Conservation (phyloP, 1,140 invertebrate genomes). For the Cryptotermes secundus region DNA sequence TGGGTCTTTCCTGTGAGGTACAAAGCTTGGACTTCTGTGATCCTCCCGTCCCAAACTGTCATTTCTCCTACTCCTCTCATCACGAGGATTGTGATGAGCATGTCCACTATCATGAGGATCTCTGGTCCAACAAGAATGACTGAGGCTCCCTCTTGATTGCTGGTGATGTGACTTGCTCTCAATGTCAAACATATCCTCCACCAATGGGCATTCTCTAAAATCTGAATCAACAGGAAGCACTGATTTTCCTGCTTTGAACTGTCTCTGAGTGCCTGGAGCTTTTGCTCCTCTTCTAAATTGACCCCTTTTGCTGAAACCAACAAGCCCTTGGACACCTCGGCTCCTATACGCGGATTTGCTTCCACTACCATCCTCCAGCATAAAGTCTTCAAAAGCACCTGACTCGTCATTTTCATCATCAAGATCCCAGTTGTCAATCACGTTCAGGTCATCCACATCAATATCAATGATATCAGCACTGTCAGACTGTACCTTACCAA, state of each 20-base stretch:
- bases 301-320: background rate
- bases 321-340: background rate
- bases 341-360: too few species aligned
- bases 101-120: background rate
- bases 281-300: background rate
- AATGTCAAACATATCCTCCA: conserved; percentile 20
- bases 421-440: conserved; percentile 11
- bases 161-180: conserved; percentile 10
- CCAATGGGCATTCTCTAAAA: background rate
- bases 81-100: background rate
- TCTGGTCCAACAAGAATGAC: background rate
- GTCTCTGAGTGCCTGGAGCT: background rate
- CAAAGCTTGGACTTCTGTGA: background rate
- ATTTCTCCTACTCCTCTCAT: background rate
- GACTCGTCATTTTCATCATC: background rate
- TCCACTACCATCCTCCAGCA: background rate
- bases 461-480: background rate
- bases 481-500: background rate
- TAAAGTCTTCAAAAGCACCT: background rate
- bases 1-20: background rate
- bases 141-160: background rate
- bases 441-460: background rate
- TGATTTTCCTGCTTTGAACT: background rate
- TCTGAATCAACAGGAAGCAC: background rate
- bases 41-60: conserved; percentile 4